A percentile compares a stretch with the other conserved stretches of the same genome.
Evolutionary conservation across 2,113 vertebrate genomes (phyloP).

Genomic region (Corythornis cristatus): DNA sequence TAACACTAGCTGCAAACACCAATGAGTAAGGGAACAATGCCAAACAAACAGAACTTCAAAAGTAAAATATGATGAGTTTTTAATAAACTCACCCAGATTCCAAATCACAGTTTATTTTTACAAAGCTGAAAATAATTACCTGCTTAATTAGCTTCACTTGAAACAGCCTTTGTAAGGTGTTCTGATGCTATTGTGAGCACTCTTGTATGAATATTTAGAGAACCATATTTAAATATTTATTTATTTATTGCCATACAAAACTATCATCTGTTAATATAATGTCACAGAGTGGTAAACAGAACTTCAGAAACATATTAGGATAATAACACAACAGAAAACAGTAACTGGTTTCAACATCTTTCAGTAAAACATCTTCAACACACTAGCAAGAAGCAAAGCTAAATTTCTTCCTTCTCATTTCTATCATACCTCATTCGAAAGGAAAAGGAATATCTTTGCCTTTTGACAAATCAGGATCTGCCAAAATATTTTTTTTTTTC

Average conservation of each 20-base stretch:
- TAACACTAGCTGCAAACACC: neutral
- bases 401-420: neutral
- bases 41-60: slow-evolving; percentile 29
- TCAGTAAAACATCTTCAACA: neutral
- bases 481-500: neutral
- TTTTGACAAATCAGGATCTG: neutral
- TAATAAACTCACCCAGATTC: slow-evolving; percentile 37
- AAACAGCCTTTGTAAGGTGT: slow-evolving; percentile 6
- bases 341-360: neutral
- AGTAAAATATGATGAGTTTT: slow-evolving; percentile 3
- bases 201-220: neutral
- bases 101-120: slow-evolving; percentile 45
- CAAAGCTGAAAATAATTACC: slow-evolving; percentile 44
- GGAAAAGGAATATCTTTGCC: neutral
- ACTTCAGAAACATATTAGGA: neutral
- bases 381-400: neutral
- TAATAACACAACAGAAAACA: neutral
- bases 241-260: neutral
- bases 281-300: neutral
- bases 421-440: neutral
- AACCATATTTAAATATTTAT: neutral
- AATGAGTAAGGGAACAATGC: neutral
- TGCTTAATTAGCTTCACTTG: slow-evolving; percentile 1
- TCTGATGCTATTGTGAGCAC: neutral
- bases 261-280: neutral